phyloP scores from a whole-genome alignment of 2,797 vertebrate genomes.

The Pseudomugil gertrudae region DNA sequence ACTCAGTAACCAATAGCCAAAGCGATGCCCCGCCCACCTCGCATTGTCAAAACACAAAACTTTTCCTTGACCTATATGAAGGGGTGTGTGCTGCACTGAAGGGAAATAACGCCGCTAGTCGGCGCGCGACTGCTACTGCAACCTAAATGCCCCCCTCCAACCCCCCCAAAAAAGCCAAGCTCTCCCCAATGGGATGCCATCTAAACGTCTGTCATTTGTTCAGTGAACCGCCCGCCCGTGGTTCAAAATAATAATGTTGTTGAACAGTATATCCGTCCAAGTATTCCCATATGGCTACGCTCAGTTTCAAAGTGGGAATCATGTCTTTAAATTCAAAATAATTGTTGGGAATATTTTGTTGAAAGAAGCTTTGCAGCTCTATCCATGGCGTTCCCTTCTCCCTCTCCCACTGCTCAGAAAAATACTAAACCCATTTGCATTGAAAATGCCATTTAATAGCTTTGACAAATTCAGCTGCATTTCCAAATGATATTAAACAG shows the following conservation, averaged over 20 bases:
- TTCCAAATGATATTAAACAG: conserved; percentile 74
- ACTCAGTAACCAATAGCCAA: conserved; percentile 76
- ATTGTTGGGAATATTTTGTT: too few species aligned
- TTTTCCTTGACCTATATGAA: conserved; percentile 78
- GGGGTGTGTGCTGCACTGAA: conserved; percentile 56
- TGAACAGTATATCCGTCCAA: neutral
- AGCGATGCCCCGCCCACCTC: conserved; percentile 65
- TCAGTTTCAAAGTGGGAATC: neutral
- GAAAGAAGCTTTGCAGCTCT: too few species aligned
- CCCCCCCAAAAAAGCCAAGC: neutral
- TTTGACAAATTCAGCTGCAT: conserved; percentile 69
- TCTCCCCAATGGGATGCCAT: conserved; percentile 15
- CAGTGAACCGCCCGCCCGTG: neutral
- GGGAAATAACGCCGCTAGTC: conserved; percentile 73
- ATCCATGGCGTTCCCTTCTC: neutral
- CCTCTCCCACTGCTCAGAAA: conserved; percentile 34
- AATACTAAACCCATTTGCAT: conserved; percentile 61
- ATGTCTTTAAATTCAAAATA: too few species aligned
- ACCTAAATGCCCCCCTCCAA: neutral
- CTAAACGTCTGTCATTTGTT: conserved; percentile 9
- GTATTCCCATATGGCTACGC: neutral
- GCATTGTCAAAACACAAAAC: conserved; percentile 83
- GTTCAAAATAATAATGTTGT: conserved; percentile 6
- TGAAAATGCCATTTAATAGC: conserved; percentile 67
- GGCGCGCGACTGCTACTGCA: conserved; percentile 51